These are phyloP conservation scores for Poecile montanus DNA, from an alignment of 2,797 vertebrate genomes.

Conservation along the genomic window DNA sequence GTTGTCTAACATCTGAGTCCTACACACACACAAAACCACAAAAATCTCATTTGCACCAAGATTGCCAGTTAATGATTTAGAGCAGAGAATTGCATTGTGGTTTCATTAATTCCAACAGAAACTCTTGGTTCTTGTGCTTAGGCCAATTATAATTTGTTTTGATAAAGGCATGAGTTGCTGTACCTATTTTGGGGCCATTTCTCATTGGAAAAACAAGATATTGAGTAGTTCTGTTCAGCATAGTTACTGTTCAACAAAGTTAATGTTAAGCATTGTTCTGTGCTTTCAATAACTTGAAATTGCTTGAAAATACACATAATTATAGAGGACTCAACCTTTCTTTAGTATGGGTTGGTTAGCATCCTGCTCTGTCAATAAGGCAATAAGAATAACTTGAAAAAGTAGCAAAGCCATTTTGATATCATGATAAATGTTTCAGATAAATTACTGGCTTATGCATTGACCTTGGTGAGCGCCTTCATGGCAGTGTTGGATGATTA, in stretches of 20 bases:
- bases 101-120: constrained; percentile 41
- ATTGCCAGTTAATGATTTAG: constrained; percentile 11
- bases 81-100: constrained; percentile 15
- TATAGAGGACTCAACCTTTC: not conserved
- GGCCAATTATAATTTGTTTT: not conserved
- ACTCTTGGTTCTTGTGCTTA: not conserved
- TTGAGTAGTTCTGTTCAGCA: not conserved
- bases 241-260: not conserved
- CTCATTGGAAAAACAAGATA: not conserved
- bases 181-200: not conserved
- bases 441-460: constrained; percentile 19
- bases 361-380: not conserved
- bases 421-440: constrained; percentile 41
- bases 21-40: not conserved
- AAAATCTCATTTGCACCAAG: constrained; percentile 9
- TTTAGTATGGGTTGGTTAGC: not conserved
- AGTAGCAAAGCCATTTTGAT: not conserved
- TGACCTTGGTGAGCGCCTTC: not conserved
- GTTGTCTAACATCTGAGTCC: not conserved
- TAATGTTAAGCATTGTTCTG: not conserved
- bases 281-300: not conserved
- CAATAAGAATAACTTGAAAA: constrained; percentile 32
- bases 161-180: not conserved
- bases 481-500: not conserved
- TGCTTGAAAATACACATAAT: not conserved